Evolutionary conservation across 1,140 invertebrate genomes (phyloP).

Genomic region (Drosophila hydei): DNA sequence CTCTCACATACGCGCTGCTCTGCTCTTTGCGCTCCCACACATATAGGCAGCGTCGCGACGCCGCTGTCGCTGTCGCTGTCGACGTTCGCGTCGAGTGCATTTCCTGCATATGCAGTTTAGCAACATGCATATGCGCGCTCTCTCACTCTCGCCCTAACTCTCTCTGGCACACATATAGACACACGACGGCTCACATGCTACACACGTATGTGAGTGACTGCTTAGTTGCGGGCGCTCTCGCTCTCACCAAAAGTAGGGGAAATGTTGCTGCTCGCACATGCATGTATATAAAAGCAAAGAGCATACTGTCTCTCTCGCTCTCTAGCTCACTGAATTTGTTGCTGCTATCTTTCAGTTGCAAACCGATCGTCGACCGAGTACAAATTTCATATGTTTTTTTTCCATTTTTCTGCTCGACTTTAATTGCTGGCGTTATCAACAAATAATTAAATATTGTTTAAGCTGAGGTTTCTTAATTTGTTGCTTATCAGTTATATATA

Average conservation of each 20-base stretch:
- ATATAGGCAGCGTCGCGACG: slow-evolving; percentile 3
- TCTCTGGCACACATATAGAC: slow-evolving; percentile 10
- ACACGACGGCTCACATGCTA: slow-evolving; percentile 3
- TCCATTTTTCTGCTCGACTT: slow-evolving; percentile 19
- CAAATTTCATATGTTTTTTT: slow-evolving; percentile 1
- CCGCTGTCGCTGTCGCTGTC: slow-evolving; percentile 16
- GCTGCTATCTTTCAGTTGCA: slow-evolving; percentile 6
- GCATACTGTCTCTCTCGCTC: neutral
- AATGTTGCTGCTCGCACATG: slow-evolving; percentile 39
- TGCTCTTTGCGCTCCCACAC: slow-evolving; percentile 12
- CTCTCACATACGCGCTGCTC: slow-evolving; percentile 31
- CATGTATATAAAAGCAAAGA: neutral
- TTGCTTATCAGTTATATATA: slow-evolving; percentile 13
- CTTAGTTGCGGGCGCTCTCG: slow-evolving; percentile 9
- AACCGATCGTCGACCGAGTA: slow-evolving; percentile 26
- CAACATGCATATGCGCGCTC: slow-evolving; percentile 37
- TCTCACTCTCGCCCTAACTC: slow-evolving; percentile 22
- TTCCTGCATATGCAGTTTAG: slow-evolving; percentile 50
- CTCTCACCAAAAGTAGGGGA: slow-evolving; percentile 57
- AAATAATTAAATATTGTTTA: neutral
- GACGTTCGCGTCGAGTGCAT: slow-evolving; percentile 27
- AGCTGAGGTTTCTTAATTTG: slow-evolving; percentile 26
- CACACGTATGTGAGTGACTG: slow-evolving; percentile 21
- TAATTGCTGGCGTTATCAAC: slow-evolving; percentile 37
- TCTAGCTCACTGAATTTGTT: slow-evolving; percentile 4